Evolutionary conservation across 1,140 invertebrate genomes (phyloP).

Genomic region (Argopecten irradians): DNA sequence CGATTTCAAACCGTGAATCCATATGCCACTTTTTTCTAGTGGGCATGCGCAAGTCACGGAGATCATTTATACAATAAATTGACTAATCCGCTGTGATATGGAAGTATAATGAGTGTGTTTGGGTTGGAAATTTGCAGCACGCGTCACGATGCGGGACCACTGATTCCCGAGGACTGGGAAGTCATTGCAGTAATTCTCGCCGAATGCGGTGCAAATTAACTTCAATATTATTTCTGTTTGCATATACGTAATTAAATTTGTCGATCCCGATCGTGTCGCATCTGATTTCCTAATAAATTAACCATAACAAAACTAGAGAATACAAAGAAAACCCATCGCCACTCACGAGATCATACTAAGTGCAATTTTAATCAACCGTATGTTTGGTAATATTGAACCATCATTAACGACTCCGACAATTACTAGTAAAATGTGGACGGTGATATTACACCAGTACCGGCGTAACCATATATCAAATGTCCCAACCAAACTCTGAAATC

Average conservation of each 20-base stretch:
- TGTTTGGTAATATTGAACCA: not conserved
- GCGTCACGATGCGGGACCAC: not conserved
- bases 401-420: not conserved
- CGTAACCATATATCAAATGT: not conserved
- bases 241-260: slow-evolving; percentile 23
- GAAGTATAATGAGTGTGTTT: slow-evolving; percentile 21
- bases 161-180: not conserved
- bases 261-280: not conserved
- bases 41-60: slow-evolving; percentile 4
- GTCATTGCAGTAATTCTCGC: not conserved
- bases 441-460: not conserved
- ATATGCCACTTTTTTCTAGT: slow-evolving; percentile 22
- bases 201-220: not conserved
- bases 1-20: slow-evolving; percentile 20
- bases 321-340: not conserved
- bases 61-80: slow-evolving; percentile 23
- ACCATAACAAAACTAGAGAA: slow-evolving; percentile 6
- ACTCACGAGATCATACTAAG: not conserved
- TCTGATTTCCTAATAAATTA: slow-evolving; percentile 7
- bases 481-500: too few relatives aligned
- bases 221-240: slow-evolving; percentile 19
- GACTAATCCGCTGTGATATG: slow-evolving; percentile 15
- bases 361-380: not conserved
- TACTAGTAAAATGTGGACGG: not conserved
- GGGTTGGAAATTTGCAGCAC: not conserved